Percentiles rank a stretch among this genome's conserved stretches.
Conservation (phyloP, 1,140 invertebrate species). For the Aphelenchoides besseyi region DNA sequence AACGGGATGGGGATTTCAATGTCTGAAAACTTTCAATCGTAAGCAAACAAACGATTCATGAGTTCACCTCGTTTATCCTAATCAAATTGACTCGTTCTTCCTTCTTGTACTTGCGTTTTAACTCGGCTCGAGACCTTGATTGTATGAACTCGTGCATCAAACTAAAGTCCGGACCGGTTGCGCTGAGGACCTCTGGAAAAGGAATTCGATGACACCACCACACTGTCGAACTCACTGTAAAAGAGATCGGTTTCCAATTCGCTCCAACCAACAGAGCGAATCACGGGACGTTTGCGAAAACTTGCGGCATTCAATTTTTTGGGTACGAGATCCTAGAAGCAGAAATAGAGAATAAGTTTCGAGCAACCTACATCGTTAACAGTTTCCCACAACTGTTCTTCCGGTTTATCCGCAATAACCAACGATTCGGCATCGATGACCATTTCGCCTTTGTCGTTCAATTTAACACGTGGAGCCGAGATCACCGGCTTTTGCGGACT, state of each 20-base stretch:
- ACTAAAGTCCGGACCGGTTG: slow-evolving; percentile 45
- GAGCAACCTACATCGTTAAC: slow-evolving; percentile 43
- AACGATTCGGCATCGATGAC: slow-evolving; percentile 44
- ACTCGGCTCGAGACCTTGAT: slow-evolving; percentile 33
- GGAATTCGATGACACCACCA: neutral
- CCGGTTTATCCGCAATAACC: slow-evolving; percentile 38
- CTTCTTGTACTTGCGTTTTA: slow-evolving; percentile 48
- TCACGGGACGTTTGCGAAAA: slow-evolving; percentile 32
- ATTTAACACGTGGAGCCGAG: slow-evolving; percentile 32
- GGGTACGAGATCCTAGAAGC: slow-evolving; percentile 40
- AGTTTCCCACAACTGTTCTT: slow-evolving; percentile 35
- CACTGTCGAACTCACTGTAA: slow-evolving; percentile 31
- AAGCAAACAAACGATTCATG: neutral
- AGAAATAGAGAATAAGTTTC: neutral
- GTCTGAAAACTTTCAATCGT: slow-evolving; percentile 10
- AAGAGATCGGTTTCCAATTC: slow-evolving; percentile 47
- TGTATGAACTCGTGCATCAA: slow-evolving; percentile 50
- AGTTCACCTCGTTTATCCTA: slow-evolving; percentile 37
- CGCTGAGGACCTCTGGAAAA: slow-evolving; percentile 38
- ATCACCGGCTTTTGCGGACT: slow-evolving; percentile 6
- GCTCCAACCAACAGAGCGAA: slow-evolving; percentile 26
- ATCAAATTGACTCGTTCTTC: slow-evolving; percentile 34
- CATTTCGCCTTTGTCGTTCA: slow-evolving; percentile 45
- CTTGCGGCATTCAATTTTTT: slow-evolving; percentile 43
- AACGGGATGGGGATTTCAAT: slow-evolving; percentile 20